Percentiles rank a stretch among this genome's conserved stretches.
Evolutionary conservation across 2,113 vertebrate genomes (phyloP).

Genomic region (Capreolus pygargus): DNA sequence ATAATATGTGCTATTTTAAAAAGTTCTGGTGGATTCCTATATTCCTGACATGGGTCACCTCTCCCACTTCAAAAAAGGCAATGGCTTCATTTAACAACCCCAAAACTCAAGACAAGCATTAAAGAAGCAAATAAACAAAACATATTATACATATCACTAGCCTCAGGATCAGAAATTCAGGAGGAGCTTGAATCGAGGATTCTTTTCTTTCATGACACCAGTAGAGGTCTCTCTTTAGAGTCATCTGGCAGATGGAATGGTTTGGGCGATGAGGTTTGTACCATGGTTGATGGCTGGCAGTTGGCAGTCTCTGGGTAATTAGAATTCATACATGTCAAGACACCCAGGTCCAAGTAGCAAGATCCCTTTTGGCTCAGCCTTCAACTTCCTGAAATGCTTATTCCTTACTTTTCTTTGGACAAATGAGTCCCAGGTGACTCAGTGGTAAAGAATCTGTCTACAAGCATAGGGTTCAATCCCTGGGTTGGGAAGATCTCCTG

Average conservation of each 20-base stretch:
- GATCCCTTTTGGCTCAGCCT: fast-evolving
- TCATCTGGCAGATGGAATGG: background rate
- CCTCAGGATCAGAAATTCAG: background rate
- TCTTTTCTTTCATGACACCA: background rate
- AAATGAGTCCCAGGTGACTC: background rate
- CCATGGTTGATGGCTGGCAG: background rate
- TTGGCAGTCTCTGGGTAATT: background rate
- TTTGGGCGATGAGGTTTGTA: background rate
- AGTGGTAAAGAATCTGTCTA: background rate
- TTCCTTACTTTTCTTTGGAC: background rate
- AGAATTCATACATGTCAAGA: background rate
- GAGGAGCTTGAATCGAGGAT: background rate
- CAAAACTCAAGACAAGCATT: background rate
- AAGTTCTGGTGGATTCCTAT: background rate
- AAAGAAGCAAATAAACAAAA: background rate
- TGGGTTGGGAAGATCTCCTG: background rate
- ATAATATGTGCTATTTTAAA: background rate
- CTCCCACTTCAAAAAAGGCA: background rate
- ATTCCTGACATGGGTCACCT: background rate
- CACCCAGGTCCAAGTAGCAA: background rate
- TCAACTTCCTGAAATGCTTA: fast-evolving
- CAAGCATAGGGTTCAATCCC: background rate
- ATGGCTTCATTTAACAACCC: background rate
- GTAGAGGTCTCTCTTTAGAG: background rate
- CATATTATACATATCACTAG: background rate